A percentile compares a stretch with the other conserved stretches of the same genome.
Conservation (phyloP, 2,113 vertebrate genomes). For the Pseudopodoces humilis region DNA sequence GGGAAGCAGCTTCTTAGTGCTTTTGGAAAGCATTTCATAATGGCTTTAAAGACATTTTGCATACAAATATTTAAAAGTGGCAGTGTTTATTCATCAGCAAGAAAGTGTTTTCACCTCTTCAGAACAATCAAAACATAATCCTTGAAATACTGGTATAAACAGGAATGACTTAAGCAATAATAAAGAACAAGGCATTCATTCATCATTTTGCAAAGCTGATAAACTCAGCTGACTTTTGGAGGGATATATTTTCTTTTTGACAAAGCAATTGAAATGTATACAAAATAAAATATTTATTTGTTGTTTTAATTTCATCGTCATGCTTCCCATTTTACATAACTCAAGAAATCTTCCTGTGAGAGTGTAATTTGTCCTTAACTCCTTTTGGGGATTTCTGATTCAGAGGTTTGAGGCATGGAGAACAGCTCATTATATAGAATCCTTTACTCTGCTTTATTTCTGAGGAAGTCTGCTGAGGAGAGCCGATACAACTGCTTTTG, state of each 20-base stretch:
- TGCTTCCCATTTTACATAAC: background rate
- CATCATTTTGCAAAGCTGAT: conserved; percentile 71
- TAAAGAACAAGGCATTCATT: conserved; percentile 77
- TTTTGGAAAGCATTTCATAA: conserved; percentile 78
- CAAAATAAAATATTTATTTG: background rate
- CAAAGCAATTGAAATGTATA: conserved; percentile 23
- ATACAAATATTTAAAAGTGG: conserved; percentile 77
- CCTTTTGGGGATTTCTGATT: background rate
- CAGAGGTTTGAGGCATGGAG: background rate
- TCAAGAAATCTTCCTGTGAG: background rate
- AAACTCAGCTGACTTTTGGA: conserved; percentile 70
- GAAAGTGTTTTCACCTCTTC: conserved; percentile 75
- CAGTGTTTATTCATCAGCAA: conserved; percentile 78
- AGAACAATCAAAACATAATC: conserved; percentile 82
- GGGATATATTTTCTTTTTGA: conserved; percentile 36
- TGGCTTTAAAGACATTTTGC: conserved; percentile 75
- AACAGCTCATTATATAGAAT: background rate
- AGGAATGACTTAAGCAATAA: conserved; percentile 74
- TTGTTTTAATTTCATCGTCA: conserved; percentile 9
- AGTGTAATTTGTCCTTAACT: background rate
- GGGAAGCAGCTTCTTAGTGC: conserved; percentile 68
- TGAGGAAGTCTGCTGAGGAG: background rate
- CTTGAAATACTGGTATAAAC: conserved; percentile 74
- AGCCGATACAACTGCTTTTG: background rate
- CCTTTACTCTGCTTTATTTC: background rate